Base-by-base conservation (phyloP, 2,113 vertebrate genomes). In the Prionailurus viverrinus region DNA sequence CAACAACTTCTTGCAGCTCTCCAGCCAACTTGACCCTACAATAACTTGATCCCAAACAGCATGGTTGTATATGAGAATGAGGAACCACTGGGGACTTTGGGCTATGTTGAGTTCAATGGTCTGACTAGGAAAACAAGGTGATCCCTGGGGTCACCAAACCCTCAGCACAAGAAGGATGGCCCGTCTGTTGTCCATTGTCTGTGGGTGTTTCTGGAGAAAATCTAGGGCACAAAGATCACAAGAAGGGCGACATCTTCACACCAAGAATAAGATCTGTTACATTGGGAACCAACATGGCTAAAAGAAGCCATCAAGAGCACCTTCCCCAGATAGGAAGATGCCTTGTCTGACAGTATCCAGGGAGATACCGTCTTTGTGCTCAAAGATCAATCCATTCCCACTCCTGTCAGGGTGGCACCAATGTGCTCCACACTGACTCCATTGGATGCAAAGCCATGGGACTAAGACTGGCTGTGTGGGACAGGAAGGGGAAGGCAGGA, bases 191-290 rank as follows among this genome's bases (percentile, higher is more conserved):
- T 85, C 55, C 99, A 99, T 0, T 98, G 99, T 73, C 98, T 99
- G 88, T 99, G 99, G 0, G 99, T 99, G 98, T 53, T 99, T 36
- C 98, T 99, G 97, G 99, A 99, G 98, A 99, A 83, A 99, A 99
- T 99, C 98, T 99, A 99, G 97, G 99, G 99, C 53, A 99, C 99
- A 99, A 99, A 99, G 98, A 99, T 99, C 98, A 99, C 99, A 4
- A 99, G 99, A 65, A 98, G 99, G 99, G 29, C 98, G 99, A 92
- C 99, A 99, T 95, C 98, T 99, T 98, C 98, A 99, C 97, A 99
- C 99, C 10, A 99, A 99, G 98, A 99, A 99, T 98, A 99, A 99
- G 99, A 99, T 99, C 98, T 98, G 99, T 58, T 99, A 99, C 97
- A 31, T 99, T 89, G 98, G 99, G 97, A 99, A 99, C 98, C 99